These are phyloP conservation scores for Oncorhynchus gorbuscha DNA, from an alignment of 2,113 vertebrate species.

Conservation along the genomic window DNA sequence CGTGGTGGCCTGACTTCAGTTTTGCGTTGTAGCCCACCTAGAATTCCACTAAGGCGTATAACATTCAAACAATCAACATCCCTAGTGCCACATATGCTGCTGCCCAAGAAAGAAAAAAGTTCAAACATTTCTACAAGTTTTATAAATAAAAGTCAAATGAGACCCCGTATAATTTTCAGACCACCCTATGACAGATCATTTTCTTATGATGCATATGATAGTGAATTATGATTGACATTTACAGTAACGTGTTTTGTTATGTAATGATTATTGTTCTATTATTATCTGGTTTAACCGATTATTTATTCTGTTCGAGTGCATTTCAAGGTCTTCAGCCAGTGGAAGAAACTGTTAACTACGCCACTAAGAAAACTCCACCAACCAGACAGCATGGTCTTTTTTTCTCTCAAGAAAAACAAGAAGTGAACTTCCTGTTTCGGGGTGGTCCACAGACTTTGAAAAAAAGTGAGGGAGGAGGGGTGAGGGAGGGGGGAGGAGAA, in stretches of 20 bases:
- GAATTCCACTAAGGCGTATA: not conserved
- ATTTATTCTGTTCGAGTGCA: not conserved
- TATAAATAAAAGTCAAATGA: not conserved
- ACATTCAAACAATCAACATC: not conserved
- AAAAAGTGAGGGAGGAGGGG: constrained; percentile 28
- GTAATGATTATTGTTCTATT: not conserved
- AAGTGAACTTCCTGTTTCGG: constrained; percentile 85
- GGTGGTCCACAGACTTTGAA: constrained; percentile 80
- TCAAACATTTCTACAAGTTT: not conserved
- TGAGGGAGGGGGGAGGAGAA: constrained; percentile 32
- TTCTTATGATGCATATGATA: not conserved
- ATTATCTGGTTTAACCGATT: not conserved
- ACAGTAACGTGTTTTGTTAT: no score
- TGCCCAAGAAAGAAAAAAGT: not conserved
- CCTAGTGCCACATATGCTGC: constrained; percentile 60
- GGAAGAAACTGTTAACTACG: not conserved
- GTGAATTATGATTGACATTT: not conserved
- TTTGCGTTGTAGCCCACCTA: constrained; percentile 27
- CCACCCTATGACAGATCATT: not conserved
- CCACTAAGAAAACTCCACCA: constrained; percentile 15
- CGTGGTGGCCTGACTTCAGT: constrained; percentile 24
- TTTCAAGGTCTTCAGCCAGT: not conserved
- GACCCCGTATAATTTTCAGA: not conserved
- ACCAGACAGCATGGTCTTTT: constrained; percentile 50
- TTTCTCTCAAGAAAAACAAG: constrained; percentile 76